Evolutionary conservation across 30 jellyfish, hydroid and myxozoan genomes (phyloP).

Genomic region (Catostylus mosaicus): DNA sequence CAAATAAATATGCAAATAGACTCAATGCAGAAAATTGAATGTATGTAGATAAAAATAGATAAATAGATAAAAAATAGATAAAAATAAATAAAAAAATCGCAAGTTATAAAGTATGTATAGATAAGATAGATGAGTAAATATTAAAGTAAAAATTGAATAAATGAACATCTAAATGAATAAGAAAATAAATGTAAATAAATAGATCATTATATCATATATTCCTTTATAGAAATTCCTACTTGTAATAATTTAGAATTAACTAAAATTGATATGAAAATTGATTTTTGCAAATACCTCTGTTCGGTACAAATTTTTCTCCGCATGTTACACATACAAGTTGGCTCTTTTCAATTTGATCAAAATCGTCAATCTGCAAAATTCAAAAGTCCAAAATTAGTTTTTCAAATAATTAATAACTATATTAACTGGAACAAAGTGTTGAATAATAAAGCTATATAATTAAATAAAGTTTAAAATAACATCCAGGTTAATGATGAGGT

Average conservation of each 20-base stretch:
- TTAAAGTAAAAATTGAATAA: background rate
- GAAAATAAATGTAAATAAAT: no score
- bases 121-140: background rate
- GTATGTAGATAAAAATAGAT: background rate
- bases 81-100: no score
- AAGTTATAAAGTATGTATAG: no score
- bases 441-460: no score
- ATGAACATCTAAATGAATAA: background rate
- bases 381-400: background rate
- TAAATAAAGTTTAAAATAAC: no score
- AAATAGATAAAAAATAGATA: background rate
- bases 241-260: no score
- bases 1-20: background rate
- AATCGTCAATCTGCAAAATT: conserved; percentile 37
- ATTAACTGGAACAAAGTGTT: no score
- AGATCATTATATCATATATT: background rate
- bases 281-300: conserved; percentile 41
- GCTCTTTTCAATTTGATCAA: conserved; percentile 38
- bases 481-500: no score
- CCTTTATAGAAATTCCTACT: no score
- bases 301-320: conserved; percentile 85
- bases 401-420: no score
- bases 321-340: conserved; percentile 67
- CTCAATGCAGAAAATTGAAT: background rate
- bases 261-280: background rate